These are phyloP conservation scores for Perca schrenkii DNA, from an alignment of 2,113 vertebrate genomes.

Conservation along the genomic window DNA sequence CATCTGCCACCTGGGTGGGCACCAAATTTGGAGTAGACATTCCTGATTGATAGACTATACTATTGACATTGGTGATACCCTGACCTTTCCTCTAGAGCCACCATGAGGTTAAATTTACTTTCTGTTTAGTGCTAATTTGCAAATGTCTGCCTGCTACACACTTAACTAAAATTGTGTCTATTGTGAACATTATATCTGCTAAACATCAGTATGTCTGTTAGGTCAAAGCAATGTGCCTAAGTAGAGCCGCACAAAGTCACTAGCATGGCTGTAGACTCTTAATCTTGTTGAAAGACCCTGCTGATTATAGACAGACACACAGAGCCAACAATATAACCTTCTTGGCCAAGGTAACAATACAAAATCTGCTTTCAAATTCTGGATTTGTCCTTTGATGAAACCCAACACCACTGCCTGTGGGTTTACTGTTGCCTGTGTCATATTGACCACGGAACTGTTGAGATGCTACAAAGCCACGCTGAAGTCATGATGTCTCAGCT, in stretches of 20 bases:
- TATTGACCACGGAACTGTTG: conserved; percentile 35
- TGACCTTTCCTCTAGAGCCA: background rate
- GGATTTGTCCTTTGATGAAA: conserved; percentile 49
- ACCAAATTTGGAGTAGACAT: background rate
- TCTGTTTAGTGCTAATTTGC: background rate
- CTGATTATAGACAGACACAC: conserved; percentile 4
- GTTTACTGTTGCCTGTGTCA: conserved; percentile 2
- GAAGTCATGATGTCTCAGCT: conserved; percentile 9
- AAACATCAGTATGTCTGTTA: background rate
- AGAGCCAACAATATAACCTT: background rate
- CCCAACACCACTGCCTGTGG: background rate
- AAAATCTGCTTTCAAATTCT: conserved; percentile 48
- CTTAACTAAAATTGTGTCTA: background rate
- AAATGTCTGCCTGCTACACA: background rate
- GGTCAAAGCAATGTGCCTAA: background rate
- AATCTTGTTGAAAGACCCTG: background rate
- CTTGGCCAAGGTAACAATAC: conserved; percentile 7
- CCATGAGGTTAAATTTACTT: background rate
- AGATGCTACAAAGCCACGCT: conserved; percentile 19
- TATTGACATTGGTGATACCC: background rate
- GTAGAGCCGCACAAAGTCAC: background rate
- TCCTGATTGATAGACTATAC: background rate
- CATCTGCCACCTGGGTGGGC: background rate
- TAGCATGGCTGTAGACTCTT: background rate
- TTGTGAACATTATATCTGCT: background rate